Evolutionary conservation across 2,888 invertebrate genomes (phyloP).

Genomic region (Eulithis testata): DNA sequence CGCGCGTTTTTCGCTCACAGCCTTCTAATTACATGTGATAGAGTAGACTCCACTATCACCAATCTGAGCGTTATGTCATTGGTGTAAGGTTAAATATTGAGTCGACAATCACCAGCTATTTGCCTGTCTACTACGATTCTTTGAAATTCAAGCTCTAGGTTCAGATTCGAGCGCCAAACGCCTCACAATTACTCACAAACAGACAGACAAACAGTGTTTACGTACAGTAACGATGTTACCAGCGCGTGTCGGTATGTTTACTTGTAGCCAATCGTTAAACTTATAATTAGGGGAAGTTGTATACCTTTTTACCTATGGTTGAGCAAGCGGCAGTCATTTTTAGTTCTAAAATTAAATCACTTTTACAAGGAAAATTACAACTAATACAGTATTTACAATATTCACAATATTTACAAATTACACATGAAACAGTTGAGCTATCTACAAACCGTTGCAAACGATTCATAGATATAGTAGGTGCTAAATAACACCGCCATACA

Average conservation of each 20-base stretch:
- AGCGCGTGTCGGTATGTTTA: conserved; percentile 16
- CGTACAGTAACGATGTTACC: conserved; percentile 22
- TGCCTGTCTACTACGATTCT: neutral
- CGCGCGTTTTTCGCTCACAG: too few species aligned
- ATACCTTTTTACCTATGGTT: conserved; percentile 5
- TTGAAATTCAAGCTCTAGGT: neutral
- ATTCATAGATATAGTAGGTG: too few species aligned
- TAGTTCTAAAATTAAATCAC: too few species aligned
- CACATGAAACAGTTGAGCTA: too few species aligned
- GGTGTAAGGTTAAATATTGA: neutral
- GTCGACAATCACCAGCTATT: neutral
- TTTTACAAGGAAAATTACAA: too few species aligned
- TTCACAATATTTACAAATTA: too few species aligned
- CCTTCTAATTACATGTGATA: too few species aligned
- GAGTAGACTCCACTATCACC: too few species aligned
- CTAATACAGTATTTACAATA: too few species aligned
- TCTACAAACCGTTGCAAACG: too few species aligned
- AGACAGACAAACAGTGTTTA: conserved; percentile 16
- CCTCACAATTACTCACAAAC: neutral
- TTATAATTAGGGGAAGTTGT: conserved; percentile 20
- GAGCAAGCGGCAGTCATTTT: neutral
- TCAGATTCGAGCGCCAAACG: conserved; percentile 8
- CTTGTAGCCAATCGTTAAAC: conserved; percentile 21
- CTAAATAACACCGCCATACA: too few species aligned
- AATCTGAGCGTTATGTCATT: neutral